These are phyloP conservation scores for Phenacoccus solenopsis DNA, from an alignment of 1,140 invertebrate genomes.

Conservation along the genomic window DNA sequence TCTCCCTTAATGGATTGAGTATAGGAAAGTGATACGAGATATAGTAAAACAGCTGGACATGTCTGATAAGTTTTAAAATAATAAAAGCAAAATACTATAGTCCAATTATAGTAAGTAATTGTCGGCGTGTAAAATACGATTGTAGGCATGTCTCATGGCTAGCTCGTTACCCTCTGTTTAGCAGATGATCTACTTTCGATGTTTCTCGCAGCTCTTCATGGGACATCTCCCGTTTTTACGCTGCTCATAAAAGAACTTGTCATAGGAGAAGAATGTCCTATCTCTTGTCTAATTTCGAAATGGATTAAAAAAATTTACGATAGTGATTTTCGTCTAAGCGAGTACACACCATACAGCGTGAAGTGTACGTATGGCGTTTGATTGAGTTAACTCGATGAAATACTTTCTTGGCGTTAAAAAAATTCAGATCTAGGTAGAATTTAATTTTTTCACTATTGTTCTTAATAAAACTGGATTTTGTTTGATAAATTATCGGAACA, in stretches of 20 bases:
- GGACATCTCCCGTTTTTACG: neutral
- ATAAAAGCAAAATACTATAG: neutral
- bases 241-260: neutral
- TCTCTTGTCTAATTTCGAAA: neutral
- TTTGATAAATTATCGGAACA: too few relatives aligned
- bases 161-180: slow-evolving; percentile 1
- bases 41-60: neutral
- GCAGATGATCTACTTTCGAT: slow-evolving; percentile 1
- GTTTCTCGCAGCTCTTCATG: neutral
- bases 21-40: too few relatives aligned
- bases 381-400: too few relatives aligned
- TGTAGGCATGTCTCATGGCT: neutral
- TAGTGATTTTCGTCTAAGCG: neutral
- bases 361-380: too few relatives aligned
- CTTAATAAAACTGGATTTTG: too few relatives aligned
- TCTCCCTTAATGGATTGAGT: too few relatives aligned
- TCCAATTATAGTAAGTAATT: neutral
- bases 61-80: neutral
- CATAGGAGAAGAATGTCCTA: neutral
- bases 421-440: too few relatives aligned
- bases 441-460: too few relatives aligned
- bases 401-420: too few relatives aligned
- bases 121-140: neutral
- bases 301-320: neutral
- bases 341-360: neutral